phyloP scores from a whole-genome alignment of 1,140 invertebrate genomes.

The Pachypeltis micranthus region DNA sequence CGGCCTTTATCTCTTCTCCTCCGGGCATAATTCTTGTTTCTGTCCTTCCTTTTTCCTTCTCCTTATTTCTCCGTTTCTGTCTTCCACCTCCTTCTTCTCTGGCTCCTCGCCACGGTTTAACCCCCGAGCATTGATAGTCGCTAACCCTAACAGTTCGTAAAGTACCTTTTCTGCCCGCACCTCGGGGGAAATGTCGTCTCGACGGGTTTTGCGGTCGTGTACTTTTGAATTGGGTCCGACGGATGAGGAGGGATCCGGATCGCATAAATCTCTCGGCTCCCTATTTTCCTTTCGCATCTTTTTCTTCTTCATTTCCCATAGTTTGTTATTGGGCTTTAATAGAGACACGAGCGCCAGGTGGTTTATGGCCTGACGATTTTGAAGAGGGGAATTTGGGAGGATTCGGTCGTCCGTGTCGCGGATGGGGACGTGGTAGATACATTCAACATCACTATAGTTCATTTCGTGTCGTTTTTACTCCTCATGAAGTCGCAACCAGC shows the following conservation, averaged over 20 bases:
- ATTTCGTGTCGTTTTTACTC: too few relatives aligned
- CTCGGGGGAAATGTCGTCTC: background rate
- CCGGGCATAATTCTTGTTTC: slow-evolving; percentile 9
- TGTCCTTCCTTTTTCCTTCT: slow-evolving; percentile 13
- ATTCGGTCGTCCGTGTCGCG: background rate
- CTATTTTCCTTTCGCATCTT: background rate
- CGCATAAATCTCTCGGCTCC: background rate
- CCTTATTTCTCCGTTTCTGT: slow-evolving; percentile 15
- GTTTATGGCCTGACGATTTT: slow-evolving; percentile 2
- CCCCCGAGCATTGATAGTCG: background rate
- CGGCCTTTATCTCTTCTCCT: slow-evolving; percentile 6
- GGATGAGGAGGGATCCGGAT: background rate
- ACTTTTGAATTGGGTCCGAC: too few relatives aligned
- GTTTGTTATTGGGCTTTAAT: slow-evolving; percentile 7
- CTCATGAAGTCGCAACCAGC: too few relatives aligned
- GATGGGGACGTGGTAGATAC: too few relatives aligned
- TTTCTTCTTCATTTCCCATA: background rate
- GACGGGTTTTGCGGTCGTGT: slow-evolving; percentile 1
- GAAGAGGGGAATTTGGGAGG: too few relatives aligned
- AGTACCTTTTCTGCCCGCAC: background rate
- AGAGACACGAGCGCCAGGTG: background rate
- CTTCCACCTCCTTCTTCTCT: background rate
- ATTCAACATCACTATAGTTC: too few relatives aligned
- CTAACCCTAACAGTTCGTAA: slow-evolving; percentile 5
- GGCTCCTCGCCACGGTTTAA: background rate